Base-by-base conservation (phyloP, 2,113 vertebrate genomes). In the Bujurquina vittata region DNA sequence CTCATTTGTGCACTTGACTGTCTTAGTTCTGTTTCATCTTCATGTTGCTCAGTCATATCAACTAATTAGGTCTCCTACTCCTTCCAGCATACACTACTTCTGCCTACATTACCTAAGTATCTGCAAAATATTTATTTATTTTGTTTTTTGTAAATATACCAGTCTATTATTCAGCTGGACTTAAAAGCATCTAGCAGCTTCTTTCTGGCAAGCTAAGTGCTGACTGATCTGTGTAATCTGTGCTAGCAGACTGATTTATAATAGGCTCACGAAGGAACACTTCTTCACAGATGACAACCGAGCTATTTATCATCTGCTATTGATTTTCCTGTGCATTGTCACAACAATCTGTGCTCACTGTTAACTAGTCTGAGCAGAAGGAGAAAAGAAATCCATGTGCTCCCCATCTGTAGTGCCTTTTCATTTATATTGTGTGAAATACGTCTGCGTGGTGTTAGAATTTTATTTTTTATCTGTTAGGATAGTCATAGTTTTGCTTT, bases 171-270 rank as follows among this genome's bases (percentile, higher is more conserved):
- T 56, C 46, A 20, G 54, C 20, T 84, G 86, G 81, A 60, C 67
- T 80, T 69, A 69, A 69, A 29, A 90, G 67, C 55, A 79, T 86
- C 72, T 40, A 29, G 22, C 59, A 31, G 72, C 83, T 80, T 81
- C 58, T 84, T 55, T 72, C 73, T 88, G 88, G 81, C 63, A 83
- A 54, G 3, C 43, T 85, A 84, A 88, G 81, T 78, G 81, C 72
- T 84, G 65, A 81, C 89, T 86, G 69, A 86, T 87, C 49, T 78
- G 29, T 78, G 52, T 35, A 40, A 75, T 80, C 62, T 81, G 52
- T 60, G 87, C 86, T 73, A 82, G 65, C 14, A 52, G 84, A 87
- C 88, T 82, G 89, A 92, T 77, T 91, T 85, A 87, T 84, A 26
- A 72, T 62, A 73, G 67, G 75, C 85, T 84, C 80, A 63, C 57